Evolutionary conservation across 2,113 vertebrate genomes (phyloP), one percentile per base, ranked within the genome.

Genomic region (Thunnus maccoyii): DNA sequence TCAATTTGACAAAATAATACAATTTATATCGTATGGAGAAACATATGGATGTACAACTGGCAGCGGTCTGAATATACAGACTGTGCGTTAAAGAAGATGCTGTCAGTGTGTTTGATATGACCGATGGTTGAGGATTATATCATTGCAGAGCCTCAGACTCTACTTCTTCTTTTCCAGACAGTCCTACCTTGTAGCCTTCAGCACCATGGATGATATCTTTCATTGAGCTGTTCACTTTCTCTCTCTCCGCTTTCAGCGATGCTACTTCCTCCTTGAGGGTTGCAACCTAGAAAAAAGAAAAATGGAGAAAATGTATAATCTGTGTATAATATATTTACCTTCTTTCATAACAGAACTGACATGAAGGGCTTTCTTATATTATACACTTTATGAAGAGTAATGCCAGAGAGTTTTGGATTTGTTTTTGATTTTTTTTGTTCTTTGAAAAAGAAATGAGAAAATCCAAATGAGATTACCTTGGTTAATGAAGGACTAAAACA

Each of bases 161-260:
- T 41, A 10, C 2, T 41, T 41, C 2, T 41, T 41, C 54, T 22
- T 56, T 12, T 9, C 10, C 12, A 67, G 27, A 60, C 5, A 17
- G 36, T n/a, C 52, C 62, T 94, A 99, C 98, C 97, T 98, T 99
- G 90, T 98, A 99, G 85, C 95, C 96, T 91, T 99, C 98, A 76
- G 98, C 97, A 58, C 96, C 95, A 20, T 98, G 97, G 88, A 99
- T 97, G 69, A 99, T 94, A 60, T 97, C 97, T 84, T 96, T 97
- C 96, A 99, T 92, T 4, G 98, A 98, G 83, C 93, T 84, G 74
- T 94, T 96, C 41, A 98, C 84, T 27, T 94, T 95, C 81, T 97
- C 96, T 84, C 94, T 96, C 82, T 98, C 97, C 52, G 92, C 91
- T 68, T 80, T 96, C 78, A 96, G 78, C 57, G 88, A 88, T n/a